phyloP scores from a whole-genome alignment of 1,140 invertebrate species.

The Oncopodura yosiiana region DNA sequence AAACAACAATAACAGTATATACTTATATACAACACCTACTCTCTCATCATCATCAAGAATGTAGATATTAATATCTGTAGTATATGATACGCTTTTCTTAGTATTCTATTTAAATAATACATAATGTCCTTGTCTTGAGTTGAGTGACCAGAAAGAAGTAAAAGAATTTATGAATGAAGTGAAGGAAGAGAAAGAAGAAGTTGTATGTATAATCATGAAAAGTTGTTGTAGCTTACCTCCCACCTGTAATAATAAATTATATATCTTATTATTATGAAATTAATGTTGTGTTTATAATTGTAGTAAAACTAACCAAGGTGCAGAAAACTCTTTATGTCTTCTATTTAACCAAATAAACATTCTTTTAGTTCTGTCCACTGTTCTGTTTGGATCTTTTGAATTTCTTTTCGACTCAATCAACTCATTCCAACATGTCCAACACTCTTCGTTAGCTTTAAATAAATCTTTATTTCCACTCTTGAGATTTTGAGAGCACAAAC shows the following conservation, averaged over 20 bases:
- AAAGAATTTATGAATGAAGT: not conserved
- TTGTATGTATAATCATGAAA: not conserved
- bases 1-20: too few relatives aligned
- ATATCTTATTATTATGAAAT: not conserved
- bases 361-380: conserved; percentile 32
- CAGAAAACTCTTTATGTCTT: conserved; percentile 29
- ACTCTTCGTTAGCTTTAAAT: conserved; percentile 19
- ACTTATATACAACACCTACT: too few relatives aligned
- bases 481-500: conserved; percentile 30
- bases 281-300: not conserved
- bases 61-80: too few relatives aligned
- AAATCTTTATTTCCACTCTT: conserved; percentile 4
- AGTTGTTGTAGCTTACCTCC: conserved; percentile 29
- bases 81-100: not conserved
- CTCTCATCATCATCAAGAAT: too few relatives aligned
- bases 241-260: conserved; percentile 1
- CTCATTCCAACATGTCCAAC: conserved; percentile 33
- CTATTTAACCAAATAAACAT: conserved; percentile 35
- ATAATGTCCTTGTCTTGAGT: not conserved
- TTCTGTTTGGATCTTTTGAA: conserved; percentile 21
- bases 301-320: conserved; percentile 23
- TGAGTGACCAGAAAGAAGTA: too few relatives aligned
- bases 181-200: not conserved
- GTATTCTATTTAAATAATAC: not conserved
- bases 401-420: conserved; percentile 20